Evolutionary conservation across 2,797 vertebrate species (phyloP).

Genomic region (Enteromius anoplus): DNA sequence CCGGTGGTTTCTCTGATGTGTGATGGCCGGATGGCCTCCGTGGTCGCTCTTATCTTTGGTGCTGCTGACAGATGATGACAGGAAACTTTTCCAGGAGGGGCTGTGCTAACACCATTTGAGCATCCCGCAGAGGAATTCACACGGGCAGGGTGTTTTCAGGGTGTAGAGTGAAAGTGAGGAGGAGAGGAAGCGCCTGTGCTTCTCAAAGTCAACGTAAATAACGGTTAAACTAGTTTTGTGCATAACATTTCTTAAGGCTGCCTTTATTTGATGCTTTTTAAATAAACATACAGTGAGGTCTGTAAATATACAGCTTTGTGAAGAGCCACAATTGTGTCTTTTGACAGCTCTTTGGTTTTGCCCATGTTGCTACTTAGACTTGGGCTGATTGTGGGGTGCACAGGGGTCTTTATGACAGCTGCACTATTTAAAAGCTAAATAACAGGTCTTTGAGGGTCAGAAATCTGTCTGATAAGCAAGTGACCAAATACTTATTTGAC

Average conservation of each 20-base stretch:
- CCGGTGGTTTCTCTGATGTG: neutral
- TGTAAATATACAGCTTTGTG: too few species aligned
- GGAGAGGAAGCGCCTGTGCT: neutral
- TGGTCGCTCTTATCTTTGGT: slow-evolving; percentile 15
- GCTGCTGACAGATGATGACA: slow-evolving; percentile 31
- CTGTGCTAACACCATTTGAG: neutral
- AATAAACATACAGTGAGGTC: too few species aligned
- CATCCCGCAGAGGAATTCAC: neutral
- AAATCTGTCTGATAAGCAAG: too few species aligned
- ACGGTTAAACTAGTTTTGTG: neutral
- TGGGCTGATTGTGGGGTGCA: too few species aligned
- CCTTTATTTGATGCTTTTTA: neutral
- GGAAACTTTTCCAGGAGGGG: slow-evolving; percentile 21
- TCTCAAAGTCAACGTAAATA: neutral
- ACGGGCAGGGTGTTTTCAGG: neutral
- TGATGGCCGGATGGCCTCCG: slow-evolving; percentile 20
- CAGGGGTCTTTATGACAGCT: too few species aligned
- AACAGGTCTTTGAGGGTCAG: too few species aligned
- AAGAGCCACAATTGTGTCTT: too few species aligned
- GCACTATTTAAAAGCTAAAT: too few species aligned
- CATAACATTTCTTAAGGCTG: neutral
- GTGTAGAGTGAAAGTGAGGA: slow-evolving; percentile 4
- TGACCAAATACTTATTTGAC: too few species aligned
- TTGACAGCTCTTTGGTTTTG: too few species aligned
- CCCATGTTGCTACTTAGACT: too few species aligned